A percentile compares a stretch with the other conserved stretches of the same genome.
Conservation (phyloP, 2,113 vertebrate genomes). For the Tor tambroides region DNA sequence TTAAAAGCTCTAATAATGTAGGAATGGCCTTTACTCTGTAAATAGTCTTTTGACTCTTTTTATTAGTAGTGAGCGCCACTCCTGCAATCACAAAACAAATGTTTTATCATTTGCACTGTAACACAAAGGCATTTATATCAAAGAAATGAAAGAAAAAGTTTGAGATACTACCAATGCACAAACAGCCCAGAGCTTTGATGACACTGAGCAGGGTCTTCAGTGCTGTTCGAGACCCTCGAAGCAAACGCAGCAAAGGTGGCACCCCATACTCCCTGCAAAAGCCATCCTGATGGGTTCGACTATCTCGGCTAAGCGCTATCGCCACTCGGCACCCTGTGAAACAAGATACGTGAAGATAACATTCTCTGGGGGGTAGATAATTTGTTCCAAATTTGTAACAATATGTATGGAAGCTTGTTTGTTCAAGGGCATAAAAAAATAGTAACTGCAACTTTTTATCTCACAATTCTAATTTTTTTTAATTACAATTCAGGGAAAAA, state of each 20-base stretch:
- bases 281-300: constrained; percentile 73
- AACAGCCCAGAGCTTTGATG: constrained; percentile 72
- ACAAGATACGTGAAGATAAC: neutral
- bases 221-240: constrained; percentile 68
- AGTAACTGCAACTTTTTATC: too few species aligned
- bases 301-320: constrained; percentile 76
- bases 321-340: constrained; percentile 71
- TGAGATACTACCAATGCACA: constrained; percentile 75
- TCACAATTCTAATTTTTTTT: too few species aligned
- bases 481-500: too few species aligned
- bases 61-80: constrained; percentile 75
- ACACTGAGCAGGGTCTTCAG: constrained; percentile 76
- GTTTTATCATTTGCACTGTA: neutral
- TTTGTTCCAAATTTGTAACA: constrained; percentile 34
- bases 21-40: constrained; percentile 76
- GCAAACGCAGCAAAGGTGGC: constrained; percentile 74
- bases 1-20: constrained; percentile 73
- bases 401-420: neutral
- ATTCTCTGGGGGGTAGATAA: neutral
- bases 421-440: too few species aligned
- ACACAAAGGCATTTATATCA: neutral
- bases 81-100: constrained; percentile 62
- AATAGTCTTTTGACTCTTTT: constrained; percentile 70
- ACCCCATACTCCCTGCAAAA: constrained; percentile 78
- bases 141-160: neutral